Base-by-base conservation (phyloP, 2,797 vertebrate species). In the Strix occidentalis region DNA sequence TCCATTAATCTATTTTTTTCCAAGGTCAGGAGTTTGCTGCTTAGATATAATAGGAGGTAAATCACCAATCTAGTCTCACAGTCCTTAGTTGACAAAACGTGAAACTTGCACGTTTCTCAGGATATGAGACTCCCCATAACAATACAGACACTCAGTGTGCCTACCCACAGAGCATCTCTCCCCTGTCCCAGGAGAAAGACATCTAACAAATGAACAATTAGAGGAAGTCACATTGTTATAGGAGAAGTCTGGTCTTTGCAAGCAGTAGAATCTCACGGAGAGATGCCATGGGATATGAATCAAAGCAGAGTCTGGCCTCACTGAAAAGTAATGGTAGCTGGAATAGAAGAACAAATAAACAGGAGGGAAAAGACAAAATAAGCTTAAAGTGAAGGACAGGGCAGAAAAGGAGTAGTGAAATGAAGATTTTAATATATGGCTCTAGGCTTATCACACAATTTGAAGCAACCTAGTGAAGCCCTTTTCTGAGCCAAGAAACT, bases 121-220 rank as follows among this genome's bases (percentile, higher is more conserved):
- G 90, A 92, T 94, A 60, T 41, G 58, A 92, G 66, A 48, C 77
- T 81, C 74, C 56, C 13, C 20, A 1, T 57, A 87, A 95, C 43
- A 88, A 84, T 54, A 26, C 41, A 70, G 87, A 81, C 28, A 65
- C 28, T 84, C 33, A 66, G 61, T 35, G 29, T 77, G 86, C 54
- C 78, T 92, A 51, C 23, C 58, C 74, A 77, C 23, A 92, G 74
- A 89, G n/a, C 63, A 76, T 63, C 54, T 65, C 63, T 82, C 43
- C 92, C 35, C 20, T 41, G 71, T 90, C 90, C 84, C 92, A 89
- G 64, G 89, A 93, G 93, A 82, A 92, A 87, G 70, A 41, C 11
- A 70, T 66, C 75, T 77, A 89, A 91, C 19, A 56, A 93, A 80
- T 5, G 4, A 92, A 97, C 95, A 96, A 96, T 96, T 83, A 92